Base-by-base conservation (phyloP, 2,888 invertebrate species). In the Altica lythri region DNA sequence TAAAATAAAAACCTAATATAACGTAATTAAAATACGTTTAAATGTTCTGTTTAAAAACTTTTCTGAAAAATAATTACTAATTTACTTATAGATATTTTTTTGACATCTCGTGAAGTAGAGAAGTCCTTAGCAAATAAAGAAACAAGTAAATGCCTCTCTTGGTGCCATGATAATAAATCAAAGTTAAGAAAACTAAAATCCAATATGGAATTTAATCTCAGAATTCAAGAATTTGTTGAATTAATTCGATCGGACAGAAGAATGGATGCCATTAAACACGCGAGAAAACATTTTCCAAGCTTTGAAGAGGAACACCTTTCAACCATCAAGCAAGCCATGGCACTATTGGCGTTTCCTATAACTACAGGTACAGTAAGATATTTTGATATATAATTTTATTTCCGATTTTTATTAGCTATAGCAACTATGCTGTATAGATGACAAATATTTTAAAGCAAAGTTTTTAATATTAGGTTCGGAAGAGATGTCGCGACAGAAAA, bases 121-220 rank as follows among this genome's bases (percentile, higher is more conserved):
- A 86, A 88, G 57, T 93, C 95, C 59, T 77, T 98, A 51, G 79
- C 83, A 2, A 84, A 84, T 55, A 88, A 86, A 50, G 92, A 95
- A 77, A 95, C 95, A 0, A 80, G 83, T 1, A 90, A 93, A 73
- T 95, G 95, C 74, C 84, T 96, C 54, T 83, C 88, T 57, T 97
- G 97, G 97, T 97, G 97, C 78, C 90, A 92, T 70, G 97, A 97
- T 74, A 96, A 97, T 79, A 90, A 93, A 75, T 95, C 95, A 25
- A 96, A 95, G 74, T 82, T 97, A 59, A 81, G 95, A 50, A 96
- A 96, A 78, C 84, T 96, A 60, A 92, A 92, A 76, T 96, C 96
- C 46, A 92, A 87, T 49, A 89, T 99, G 83, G 99, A 99, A 78
- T 94, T 97, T 73, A 94, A 94, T 76, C 83, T 98, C 55, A 81